Percentiles rank a stretch among this genome's conserved stretches.
Evolutionary conservation across 2,888 invertebrate species (phyloP).

Genomic region (Oxycera nigricornis): DNA sequence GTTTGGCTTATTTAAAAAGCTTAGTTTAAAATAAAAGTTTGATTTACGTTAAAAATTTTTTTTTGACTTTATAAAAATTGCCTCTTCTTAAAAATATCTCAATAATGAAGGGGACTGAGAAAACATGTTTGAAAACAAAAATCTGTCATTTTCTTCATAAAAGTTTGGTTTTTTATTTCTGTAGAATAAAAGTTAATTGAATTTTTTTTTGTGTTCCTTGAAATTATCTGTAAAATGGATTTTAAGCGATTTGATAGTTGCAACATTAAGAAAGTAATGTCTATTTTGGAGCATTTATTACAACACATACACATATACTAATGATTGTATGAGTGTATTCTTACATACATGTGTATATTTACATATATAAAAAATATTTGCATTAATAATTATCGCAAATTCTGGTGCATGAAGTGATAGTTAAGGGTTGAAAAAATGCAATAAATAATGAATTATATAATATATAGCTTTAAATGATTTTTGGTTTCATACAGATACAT

Average conservation of each 20-base stretch:
- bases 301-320: not conserved
- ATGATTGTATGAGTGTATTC: not conserved
- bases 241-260: not conserved
- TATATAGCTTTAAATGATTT: too few species aligned
- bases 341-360: not conserved
- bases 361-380: not conserved
- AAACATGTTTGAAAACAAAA: not conserved
- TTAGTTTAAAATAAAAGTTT: not conserved
- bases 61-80: not conserved
- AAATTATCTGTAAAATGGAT: not conserved
- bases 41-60: not conserved
- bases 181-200: not conserved
- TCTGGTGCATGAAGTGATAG: too few species aligned
- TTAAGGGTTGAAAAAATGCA: too few species aligned
- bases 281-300: not conserved
- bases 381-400: too few species aligned
- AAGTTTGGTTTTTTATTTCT: not conserved
- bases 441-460: too few species aligned
- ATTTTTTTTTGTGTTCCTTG: not conserved
- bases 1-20: not conserved
- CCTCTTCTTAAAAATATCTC: too few species aligned
- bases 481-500: too few species aligned
- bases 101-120: not conserved
- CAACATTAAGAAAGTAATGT: not conserved
- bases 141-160: not conserved